These are phyloP conservation scores for Dasyurus viverrinus DNA, from an alignment of 2,113 vertebrate species.

Conservation along the genomic window DNA sequence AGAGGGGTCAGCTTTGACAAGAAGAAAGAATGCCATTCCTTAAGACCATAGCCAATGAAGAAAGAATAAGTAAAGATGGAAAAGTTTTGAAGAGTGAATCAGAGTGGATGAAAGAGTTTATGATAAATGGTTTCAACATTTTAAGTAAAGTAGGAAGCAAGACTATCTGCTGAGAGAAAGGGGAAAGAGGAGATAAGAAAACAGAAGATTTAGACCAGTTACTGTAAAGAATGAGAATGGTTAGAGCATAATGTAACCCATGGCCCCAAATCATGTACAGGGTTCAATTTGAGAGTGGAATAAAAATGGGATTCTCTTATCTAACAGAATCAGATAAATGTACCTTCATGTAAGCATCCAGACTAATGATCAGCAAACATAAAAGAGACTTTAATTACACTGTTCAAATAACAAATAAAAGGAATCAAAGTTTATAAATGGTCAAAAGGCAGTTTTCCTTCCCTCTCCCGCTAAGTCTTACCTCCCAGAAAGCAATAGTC, in stretches of 20 bases:
- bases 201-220: neutral
- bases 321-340: neutral
- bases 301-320: neutral
- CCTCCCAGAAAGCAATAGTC: neutral
- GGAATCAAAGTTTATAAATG: neutral
- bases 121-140: neutral
- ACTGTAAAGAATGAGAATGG: neutral
- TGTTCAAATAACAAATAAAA: neutral
- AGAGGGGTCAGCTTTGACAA: neutral
- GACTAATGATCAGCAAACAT: neutral
- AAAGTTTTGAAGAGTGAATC: neutral
- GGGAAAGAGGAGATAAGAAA: neutral
- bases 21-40: neutral
- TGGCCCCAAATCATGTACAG: neutral
- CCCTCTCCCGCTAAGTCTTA: neutral
- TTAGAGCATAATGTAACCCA: neutral
- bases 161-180: neutral
- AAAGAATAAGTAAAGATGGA: neutral
- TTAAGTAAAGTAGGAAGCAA: neutral
- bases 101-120: neutral
- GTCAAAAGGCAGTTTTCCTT: neutral
- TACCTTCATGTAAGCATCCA: neutral
- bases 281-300: neutral
- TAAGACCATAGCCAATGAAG: neutral
- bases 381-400: neutral